These are phyloP conservation scores for Rhinoraja longicauda DNA, from an alignment of 2,797 vertebrate species.

Conservation along the genomic window DNA sequence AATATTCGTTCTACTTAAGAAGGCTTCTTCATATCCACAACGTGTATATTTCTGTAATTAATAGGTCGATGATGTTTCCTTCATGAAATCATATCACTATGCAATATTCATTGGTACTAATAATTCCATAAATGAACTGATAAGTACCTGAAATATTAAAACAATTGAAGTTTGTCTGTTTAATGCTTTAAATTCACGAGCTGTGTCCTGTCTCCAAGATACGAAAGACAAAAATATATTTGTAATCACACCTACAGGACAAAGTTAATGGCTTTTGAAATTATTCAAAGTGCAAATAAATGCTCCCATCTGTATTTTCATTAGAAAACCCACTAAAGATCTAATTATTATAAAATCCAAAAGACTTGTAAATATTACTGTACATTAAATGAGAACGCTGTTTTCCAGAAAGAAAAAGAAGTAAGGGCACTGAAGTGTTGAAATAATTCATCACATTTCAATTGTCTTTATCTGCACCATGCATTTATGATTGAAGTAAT, in stretches of 20 bases:
- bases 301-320: neutral
- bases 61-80: neutral
- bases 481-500: neutral
- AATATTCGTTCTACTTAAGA: neutral
- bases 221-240: neutral
- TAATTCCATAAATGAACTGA: neutral
- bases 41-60: neutral
- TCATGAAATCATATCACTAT: neutral
- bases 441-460: constrained; percentile 13
- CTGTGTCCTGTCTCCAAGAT: neutral
- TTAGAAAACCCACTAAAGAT: neutral
- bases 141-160: neutral
- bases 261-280: neutral
- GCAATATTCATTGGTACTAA: neutral
- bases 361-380: neutral
- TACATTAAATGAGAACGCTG: neutral
- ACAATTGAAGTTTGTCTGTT: neutral
- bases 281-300: neutral
- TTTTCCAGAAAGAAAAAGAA: neutral
- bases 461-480: neutral
- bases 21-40: neutral
- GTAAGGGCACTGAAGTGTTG: neutral
- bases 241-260: neutral
- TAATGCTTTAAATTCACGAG: neutral
- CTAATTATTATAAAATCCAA: neutral